Percentiles rank a stretch among this genome's conserved stretches.
These are phyloP conservation scores for Machimus atricapillus DNA, from an alignment of 2,888 invertebrate genomes.

Conservation along the genomic window DNA sequence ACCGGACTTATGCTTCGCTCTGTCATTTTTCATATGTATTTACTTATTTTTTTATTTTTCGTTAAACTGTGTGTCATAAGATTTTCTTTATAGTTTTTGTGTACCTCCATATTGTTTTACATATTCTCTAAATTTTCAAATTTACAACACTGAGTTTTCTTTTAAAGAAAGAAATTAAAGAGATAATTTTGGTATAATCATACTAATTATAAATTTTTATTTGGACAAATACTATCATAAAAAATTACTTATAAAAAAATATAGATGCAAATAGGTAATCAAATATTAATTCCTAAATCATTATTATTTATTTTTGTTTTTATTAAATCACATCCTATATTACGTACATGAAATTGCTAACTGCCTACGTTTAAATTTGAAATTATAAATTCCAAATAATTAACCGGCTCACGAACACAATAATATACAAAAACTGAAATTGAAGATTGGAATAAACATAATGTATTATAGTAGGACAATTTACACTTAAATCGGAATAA, in stretches of 20 bases:
- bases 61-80: neutral
- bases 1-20: neutral
- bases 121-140: neutral
- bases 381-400: neutral
- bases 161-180: too few species aligned
- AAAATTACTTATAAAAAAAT: too few species aligned
- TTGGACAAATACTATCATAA: neutral
- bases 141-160: neutral
- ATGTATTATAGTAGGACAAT: too few species aligned
- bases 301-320: neutral
- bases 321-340: neutral
- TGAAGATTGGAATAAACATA: neutral
- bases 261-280: too few species aligned
- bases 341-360: neutral
- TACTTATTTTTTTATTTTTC: neutral
- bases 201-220: neutral
- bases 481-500: neutral
- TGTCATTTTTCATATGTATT: neutral
- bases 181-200: neutral
- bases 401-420: neutral
- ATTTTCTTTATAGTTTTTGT: neutral
- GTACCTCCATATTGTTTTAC: neutral
- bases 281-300: neutral
- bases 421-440: neutral
- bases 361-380: neutral